Evolutionary conservation across 2,888 invertebrate genomes (phyloP), one percentile per base, ranked within the genome.

Genomic region (Phengaris arion): DNA sequence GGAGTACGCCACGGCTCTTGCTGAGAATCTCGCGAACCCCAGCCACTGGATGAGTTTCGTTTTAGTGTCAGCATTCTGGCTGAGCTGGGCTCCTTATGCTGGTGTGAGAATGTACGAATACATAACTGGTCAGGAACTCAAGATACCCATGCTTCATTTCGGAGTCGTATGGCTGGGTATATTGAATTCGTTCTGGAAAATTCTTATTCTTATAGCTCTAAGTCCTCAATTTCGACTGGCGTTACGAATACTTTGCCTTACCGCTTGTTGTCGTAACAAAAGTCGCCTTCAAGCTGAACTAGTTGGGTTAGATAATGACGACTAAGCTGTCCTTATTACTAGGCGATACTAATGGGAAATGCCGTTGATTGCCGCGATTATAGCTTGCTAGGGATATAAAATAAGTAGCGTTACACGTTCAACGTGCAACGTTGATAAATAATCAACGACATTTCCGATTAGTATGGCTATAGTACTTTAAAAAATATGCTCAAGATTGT

Each of bases 31-130:
- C 80, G 96, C 97, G 81, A 98, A 98, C 92, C 98, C 98, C 79
- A 98, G 98, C 94, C 99, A 99, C 94, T 95, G 98, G 90, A 98
- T 99, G 96, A 98, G 98, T 84, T 98, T 99, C 91, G 95, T 98
- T 82, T 95, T 99, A 84, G 97, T 99, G 81, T 94, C 97, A 82
- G 95, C 97, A 77, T 99, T 99, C 93, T 97, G 98, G 96, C 92
- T 98, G 79, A 98, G 98, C 82, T 99, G 99, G 99, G 94, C 97
- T 80, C 99, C 99, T 46, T 98, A 97, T 93, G 96, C 98, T 80
- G 94, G 95, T 76, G 95, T 98, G 80, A 95, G 96, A 81, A 93
- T 97, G 78, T 98, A 97, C 92, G 97, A 96, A 87, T 95, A 95
- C 86, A 89, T 95, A 83, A 95, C 94, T 74, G 95, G 94, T 79